A percentile compares a stretch with the other conserved stretches of the same genome.
phyloP scores from a whole-genome alignment of 1,140 invertebrate species.

The Globodera rostochiensis region DNA sequence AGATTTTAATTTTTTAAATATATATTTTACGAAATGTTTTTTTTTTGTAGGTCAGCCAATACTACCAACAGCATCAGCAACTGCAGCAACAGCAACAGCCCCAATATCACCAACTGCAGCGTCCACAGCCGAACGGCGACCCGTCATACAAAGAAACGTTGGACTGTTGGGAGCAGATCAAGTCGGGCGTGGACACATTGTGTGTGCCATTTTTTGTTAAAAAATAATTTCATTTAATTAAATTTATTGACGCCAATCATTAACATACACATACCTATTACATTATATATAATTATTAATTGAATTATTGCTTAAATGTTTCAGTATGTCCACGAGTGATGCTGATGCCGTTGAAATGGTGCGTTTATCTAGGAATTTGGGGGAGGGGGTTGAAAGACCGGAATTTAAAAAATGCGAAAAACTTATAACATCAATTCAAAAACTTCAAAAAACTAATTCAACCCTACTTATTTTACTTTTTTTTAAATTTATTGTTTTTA shows the following conservation, averaged over 20 bases:
- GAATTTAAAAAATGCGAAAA: no score
- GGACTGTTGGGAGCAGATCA: slow-evolving; percentile 32
- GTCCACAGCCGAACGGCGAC: neutral
- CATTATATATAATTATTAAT: no score
- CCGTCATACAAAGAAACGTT: slow-evolving; percentile 18
- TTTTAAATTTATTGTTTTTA: no score
- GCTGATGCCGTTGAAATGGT: slow-evolving; percentile 12
- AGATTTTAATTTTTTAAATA: neutral
- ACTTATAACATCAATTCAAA: no score
- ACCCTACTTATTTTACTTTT: neutral
- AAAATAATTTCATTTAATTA: no score
- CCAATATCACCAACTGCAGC: neutral
- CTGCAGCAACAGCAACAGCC: neutral
- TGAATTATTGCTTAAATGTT: neutral
- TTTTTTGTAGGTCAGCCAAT: neutral
- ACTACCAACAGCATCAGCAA: neutral
- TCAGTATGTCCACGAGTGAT: slow-evolving; percentile 4
- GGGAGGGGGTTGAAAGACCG: no score
- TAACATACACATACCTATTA: no score
- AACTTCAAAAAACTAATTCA: no score
- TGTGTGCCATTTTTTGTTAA: neutral
- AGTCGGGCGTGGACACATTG: slow-evolving; percentile 23
- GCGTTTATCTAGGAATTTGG: neutral
- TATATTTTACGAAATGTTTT: neutral
- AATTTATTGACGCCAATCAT: no score